Evolutionary conservation across 2,888 invertebrate species (phyloP).

Genomic region (Cristatella mucedo): DNA sequence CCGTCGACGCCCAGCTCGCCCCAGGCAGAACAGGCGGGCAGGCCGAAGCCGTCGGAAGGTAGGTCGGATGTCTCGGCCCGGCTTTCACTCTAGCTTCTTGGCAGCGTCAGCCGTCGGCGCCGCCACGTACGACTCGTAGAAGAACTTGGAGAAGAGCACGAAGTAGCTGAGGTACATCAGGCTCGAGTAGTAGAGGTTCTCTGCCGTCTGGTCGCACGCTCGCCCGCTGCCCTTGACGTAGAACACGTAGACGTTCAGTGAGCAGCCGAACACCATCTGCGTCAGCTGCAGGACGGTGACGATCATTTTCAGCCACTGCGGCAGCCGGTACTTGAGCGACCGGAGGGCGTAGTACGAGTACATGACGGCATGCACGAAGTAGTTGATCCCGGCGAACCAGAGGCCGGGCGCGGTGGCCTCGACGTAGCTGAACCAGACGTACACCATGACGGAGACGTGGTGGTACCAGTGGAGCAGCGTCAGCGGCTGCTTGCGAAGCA

Average conservation of each 20-base stretch:
- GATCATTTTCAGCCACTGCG: conserved; percentile 59
- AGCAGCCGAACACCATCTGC: conserved; percentile 88
- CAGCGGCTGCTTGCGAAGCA: conserved; percentile 40
- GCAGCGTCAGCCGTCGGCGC: no score
- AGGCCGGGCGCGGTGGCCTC: conserved; percentile 32
- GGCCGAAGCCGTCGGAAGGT: no score
- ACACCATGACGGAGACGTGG: conserved; percentile 41
- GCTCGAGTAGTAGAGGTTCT: conserved; percentile 35
- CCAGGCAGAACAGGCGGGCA: no score
- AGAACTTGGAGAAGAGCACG: conserved; percentile 35
- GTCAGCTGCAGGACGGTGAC: conserved; percentile 75
- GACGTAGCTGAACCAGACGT: conserved; percentile 39
- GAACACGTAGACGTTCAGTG: conserved; percentile 67
- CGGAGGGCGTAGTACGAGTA: conserved; percentile 42
- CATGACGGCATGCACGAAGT: conserved; percentile 42
- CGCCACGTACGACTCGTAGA: conserved; percentile 36
- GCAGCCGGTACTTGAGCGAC: conserved; percentile 41
- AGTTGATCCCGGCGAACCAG: conserved; percentile 42
- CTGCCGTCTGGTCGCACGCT: conserved; percentile 37
- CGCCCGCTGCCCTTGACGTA: conserved; percentile 22
- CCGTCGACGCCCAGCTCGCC: no score
- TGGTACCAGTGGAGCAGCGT: conserved; percentile 45
- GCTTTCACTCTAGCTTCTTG: no score
- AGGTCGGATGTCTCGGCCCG: no score
- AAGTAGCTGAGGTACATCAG: conserved; percentile 38